phyloP scores from a whole-genome alignment of 2,113 vertebrate genomes.

The Solenodon paradoxus region DNA sequence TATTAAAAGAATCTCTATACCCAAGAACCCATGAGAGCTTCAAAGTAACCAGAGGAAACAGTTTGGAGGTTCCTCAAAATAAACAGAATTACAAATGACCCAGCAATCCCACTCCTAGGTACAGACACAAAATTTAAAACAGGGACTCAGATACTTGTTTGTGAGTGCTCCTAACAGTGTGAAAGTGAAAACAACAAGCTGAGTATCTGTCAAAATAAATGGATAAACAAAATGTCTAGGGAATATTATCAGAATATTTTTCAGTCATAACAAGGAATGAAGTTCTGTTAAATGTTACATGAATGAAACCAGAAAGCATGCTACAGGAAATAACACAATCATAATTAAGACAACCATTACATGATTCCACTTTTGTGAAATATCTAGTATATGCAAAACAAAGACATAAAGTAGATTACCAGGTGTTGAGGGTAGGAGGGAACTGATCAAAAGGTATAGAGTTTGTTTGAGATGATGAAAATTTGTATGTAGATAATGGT shows the following conservation, averaged over 20 bases:
- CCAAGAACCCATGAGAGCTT: neutral
- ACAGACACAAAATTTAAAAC: neutral
- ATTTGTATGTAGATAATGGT: neutral
- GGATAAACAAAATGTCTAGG: neutral
- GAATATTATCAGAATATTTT: neutral
- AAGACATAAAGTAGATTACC: neutral
- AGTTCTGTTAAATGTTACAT: neutral
- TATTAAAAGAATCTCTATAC: neutral
- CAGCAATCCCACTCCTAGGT: neutral
- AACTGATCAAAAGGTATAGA: neutral
- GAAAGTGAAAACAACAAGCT: neutral
- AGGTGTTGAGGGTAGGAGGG: neutral
- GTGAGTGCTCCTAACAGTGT: neutral
- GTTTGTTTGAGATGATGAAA: neutral
- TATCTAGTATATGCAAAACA: neutral
- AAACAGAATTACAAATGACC: neutral
- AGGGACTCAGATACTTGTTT: neutral
- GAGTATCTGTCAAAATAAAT: neutral
- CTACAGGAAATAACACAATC: neutral
- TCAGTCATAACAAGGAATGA: constrained; percentile 2
- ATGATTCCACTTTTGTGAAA: neutral
- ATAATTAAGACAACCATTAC: neutral
- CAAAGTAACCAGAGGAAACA: neutral
- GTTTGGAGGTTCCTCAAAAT: neutral
- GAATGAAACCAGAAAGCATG: neutral